phyloP scores from a whole-genome alignment of 2,113 vertebrate species.

The Osmerus mordax region DNA sequence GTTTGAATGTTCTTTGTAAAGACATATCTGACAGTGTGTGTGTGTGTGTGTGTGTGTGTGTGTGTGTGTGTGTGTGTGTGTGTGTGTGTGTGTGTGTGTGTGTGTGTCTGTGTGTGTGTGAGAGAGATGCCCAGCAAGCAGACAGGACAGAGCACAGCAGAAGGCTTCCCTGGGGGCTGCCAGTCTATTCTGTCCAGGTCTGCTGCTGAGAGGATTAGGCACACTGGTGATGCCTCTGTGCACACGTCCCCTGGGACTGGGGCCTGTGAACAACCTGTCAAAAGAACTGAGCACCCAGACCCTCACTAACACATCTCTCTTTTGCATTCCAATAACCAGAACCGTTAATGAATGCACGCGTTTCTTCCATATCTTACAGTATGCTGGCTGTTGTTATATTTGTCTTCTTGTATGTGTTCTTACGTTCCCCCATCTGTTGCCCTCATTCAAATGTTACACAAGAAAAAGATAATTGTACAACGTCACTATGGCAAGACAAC shows the following conservation, averaged over 20 bases:
- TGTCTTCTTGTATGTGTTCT: neutral
- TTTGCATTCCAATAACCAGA: slow-evolving; percentile 19
- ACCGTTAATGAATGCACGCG: slow-evolving; percentile 29
- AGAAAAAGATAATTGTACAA: too few species aligned
- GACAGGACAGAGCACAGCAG: slow-evolving; percentile 40
- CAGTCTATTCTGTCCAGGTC: slow-evolving; percentile 47
- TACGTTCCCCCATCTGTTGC: neutral
- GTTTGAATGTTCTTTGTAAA: slow-evolving; percentile 46
- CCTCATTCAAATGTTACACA: slow-evolving; percentile 9
- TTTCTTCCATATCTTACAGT: slow-evolving; percentile 16
- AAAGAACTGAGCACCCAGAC: slow-evolving; percentile 45
- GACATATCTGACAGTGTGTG: slow-evolving; percentile 59
- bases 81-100: slow-evolving; percentile 30
- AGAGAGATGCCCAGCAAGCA: slow-evolving; percentile 23
- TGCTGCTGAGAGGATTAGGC: slow-evolving; percentile 55
- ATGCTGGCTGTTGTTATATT: neutral
- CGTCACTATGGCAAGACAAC: too few species aligned
- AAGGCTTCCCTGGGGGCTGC: slow-evolving; percentile 50
- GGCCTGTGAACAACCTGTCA: slow-evolving; percentile 44
- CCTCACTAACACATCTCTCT: slow-evolving; percentile 18
- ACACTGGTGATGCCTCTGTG: slow-evolving; percentile 34
- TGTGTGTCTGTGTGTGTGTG: neutral
- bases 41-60: slow-evolving; percentile 23
- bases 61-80: neutral
- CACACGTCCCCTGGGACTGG: slow-evolving; percentile 33